Evolutionary conservation across 2,113 vertebrate genomes (phyloP).

Genomic region (Barnardius zonarius): DNA sequence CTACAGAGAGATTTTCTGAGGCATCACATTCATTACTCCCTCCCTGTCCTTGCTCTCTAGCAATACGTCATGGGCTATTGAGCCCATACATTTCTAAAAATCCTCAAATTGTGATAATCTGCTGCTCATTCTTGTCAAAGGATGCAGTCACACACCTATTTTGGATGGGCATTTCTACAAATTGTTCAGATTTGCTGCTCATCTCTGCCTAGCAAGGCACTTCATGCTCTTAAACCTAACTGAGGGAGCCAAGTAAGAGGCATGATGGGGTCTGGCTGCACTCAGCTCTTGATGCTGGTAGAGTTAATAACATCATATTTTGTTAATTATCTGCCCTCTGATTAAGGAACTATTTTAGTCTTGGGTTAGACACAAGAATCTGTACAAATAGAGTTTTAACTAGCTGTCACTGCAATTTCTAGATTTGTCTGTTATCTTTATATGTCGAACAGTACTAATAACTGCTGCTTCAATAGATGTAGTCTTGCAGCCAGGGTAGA

Average conservation of each 20-base stretch:
- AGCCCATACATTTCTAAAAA: background rate
- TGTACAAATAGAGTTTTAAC: conserved; percentile 10
- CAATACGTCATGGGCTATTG: background rate
- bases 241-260: background rate
- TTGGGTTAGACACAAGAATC: conserved; percentile 24
- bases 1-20: background rate
- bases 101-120: background rate
- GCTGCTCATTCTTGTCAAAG: background rate
- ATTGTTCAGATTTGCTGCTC: background rate
- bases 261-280: background rate
- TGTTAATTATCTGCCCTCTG: conserved; percentile 5
- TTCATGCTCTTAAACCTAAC: background rate
- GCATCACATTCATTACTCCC: background rate
- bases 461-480: conserved; percentile 17
- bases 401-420: conserved; percentile 8
- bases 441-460: background rate
- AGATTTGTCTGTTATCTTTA: background rate
- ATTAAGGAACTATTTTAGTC: conserved; percentile 22
- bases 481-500: background rate
- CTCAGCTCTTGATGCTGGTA: background rate
- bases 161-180: background rate
- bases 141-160: background rate
- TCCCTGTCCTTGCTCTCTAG: background rate
- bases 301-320: background rate
- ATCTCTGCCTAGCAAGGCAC: background rate